Base-by-base conservation (phyloP, 92 coral and sea anemone species). In the Parazoanthus atlanticus region DNA sequence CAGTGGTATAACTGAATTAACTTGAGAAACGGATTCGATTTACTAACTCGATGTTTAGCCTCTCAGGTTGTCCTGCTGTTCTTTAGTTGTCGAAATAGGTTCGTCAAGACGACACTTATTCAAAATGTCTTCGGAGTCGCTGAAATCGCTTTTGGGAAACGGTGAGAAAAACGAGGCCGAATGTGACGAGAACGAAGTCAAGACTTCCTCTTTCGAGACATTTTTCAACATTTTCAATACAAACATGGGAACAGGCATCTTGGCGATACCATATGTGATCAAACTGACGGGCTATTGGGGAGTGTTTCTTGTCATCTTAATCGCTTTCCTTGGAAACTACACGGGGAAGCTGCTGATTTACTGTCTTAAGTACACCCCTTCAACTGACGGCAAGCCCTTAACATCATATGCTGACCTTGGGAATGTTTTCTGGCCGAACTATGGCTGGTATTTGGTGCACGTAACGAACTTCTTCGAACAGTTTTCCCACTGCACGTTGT, bases 211-310 rank as follows among this genome's bases (percentile, higher is more conserved):
- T 33, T 88, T 92, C 49, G 93, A 94, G 81, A 91, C 96, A 43
- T 95, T 95, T 74, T 95, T 95, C 93, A 95, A 92, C 74, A 95
- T 95, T 69, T 95, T 95, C 64, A 95, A 95, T 61, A 94, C 98
- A 52, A 95, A 95, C 80, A 95, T 95, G 98, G 98, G 98, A 16
- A 95, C 98, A 3, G 98, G 98, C 49, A 94, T 95, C 25, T 93
- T 95, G 12, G 98, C 98, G 17, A 93, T 92, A 96, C 98, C 98
- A 7, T 95, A 95, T 76, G 93, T 95, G 23, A 92, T 95, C 43
- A 94, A 94, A n/a, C 86, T 95, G 88, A 87, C 96, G 6, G 98
- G 98, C 58, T 95, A 95, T 88, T 95, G 98, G 98, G 98, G 98
- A 80, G 93, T 95, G 49, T 71, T 93, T 61, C 93, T 95, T 82